Base-by-base conservation (phyloP, 1,140 invertebrate genomes). In the Nebria ingens region DNA sequence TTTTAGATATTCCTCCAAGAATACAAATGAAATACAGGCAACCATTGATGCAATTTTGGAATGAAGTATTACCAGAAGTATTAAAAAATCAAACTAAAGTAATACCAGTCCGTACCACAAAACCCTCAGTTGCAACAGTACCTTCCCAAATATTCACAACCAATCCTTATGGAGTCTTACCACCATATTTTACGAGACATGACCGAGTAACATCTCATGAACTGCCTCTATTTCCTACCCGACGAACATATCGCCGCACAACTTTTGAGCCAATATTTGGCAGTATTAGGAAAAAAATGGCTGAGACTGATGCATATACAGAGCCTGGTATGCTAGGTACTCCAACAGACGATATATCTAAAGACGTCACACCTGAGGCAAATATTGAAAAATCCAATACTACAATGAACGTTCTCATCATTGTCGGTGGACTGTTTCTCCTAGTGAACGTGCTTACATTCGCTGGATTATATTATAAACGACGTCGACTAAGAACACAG, bases 401-500 rank as follows among this genome's bases (percentile, higher is more conserved):
- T 2, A 81, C 82, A 1, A 71, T 88, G 45, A 82, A 80, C 52
- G 74, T 93, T 45, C 79, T 91, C 42, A 83, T 93, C 12, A 82
- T 84, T 0, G 78, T 93, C 19, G 87, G 84, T 15, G 76, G 88
- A 29, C 71, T 86, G 19, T 88, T 96, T 64, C 72, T 96, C 1
- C 71, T 89, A n/a, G 72, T 93, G 12, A 96, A 95, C 68, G 68
- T 93, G 1, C 79, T 83, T 22, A 79, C 85, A 6, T 89, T 89
- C 61, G 74, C 80, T 2, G 80, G 82, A 38, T 74, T 93, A n/a
- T 91, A 87, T 65, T 85, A 84, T 58, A 87, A 86, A 66, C 57
- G 2, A 57, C 40, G 38, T 1, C 49, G 51, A 22, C 21, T 49
- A 21, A 56, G 52, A 50, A 57, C 6, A 19, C 19, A 55, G 19